Evolutionary conservation across 2,888 invertebrate species (phyloP).

Genomic region (Tethea ocularis): DNA sequence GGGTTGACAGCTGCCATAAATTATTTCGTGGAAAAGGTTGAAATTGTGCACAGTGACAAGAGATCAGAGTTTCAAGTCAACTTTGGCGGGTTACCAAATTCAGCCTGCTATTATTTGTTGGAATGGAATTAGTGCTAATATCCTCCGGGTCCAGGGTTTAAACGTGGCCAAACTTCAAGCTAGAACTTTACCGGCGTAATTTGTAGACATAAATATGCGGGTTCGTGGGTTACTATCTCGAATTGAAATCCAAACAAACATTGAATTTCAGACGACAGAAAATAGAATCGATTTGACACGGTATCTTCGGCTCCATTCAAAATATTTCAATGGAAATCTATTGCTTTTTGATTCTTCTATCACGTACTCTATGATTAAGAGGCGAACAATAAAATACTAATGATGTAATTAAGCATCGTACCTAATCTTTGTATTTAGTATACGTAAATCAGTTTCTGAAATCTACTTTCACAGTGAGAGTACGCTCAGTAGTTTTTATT

Average conservation of each 20-base stretch:
- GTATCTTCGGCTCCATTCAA: too few relatives aligned
- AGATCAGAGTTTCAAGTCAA: background rate
- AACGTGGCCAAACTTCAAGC: background rate
- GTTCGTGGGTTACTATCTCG: background rate
- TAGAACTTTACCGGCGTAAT: background rate
- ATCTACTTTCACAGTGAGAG: background rate
- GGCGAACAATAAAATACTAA: background rate
- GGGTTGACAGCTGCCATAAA: background rate
- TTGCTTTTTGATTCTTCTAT: too few relatives aligned
- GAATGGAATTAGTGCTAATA: background rate
- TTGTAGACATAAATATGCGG: background rate
- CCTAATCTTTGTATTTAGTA: background rate
- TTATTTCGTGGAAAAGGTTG: conserved; percentile 4
- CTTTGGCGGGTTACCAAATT: background rate
- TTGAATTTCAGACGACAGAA: background rate
- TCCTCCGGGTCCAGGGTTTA: background rate
- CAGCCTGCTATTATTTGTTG: background rate
- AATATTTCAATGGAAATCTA: too few relatives aligned
- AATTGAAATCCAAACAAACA: background rate
- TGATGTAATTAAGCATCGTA: background rate
- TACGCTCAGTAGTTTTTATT: background rate
- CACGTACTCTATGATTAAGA: background rate
- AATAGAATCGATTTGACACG: background rate
- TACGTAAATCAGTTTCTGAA: background rate
- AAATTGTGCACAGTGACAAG: background rate